Percentiles rank a stretch among this genome's conserved stretches.
Conservation (phyloP, 2,797 vertebrate species). For the Manis pentadactyla region DNA sequence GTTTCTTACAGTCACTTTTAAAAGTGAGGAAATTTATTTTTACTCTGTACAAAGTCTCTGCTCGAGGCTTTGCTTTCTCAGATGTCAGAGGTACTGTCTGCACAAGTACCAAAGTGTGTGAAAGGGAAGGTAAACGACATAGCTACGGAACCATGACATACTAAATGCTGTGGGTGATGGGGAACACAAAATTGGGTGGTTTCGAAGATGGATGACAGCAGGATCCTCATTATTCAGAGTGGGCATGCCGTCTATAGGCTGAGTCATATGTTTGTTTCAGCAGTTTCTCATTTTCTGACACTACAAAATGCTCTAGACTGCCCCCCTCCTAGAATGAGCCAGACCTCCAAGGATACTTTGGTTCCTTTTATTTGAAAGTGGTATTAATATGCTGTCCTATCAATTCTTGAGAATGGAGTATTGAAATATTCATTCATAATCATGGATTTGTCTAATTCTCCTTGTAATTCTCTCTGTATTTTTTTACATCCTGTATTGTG, state of each 20-base stretch:
- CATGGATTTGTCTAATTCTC: no score
- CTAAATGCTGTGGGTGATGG: neutral
- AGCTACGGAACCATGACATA: neutral
- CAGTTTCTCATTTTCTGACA: no score
- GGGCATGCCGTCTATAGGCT: neutral
- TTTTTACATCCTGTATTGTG: neutral
- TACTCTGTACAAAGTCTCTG: neutral
- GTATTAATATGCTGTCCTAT: neutral
- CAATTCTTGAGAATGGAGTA: neutral
- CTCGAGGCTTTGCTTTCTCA: neutral
- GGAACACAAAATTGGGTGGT: neutral
- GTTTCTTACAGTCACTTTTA: neutral
- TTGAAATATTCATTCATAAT: neutral
- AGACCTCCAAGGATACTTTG: no score
- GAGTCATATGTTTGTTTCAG: neutral
- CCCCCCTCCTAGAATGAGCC: no score
- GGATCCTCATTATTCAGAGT: neutral
- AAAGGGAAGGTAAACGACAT: neutral
- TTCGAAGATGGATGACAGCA: neutral
- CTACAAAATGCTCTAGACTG: no score
- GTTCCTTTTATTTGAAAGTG: no score
- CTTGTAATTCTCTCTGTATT: no score
- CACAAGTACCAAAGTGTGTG: neutral
- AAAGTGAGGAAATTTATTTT: neutral
- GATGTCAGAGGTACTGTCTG: neutral